phyloP scores from a whole-genome alignment of 1,140 invertebrate species.

The Arctopsyche grandis region DNA sequence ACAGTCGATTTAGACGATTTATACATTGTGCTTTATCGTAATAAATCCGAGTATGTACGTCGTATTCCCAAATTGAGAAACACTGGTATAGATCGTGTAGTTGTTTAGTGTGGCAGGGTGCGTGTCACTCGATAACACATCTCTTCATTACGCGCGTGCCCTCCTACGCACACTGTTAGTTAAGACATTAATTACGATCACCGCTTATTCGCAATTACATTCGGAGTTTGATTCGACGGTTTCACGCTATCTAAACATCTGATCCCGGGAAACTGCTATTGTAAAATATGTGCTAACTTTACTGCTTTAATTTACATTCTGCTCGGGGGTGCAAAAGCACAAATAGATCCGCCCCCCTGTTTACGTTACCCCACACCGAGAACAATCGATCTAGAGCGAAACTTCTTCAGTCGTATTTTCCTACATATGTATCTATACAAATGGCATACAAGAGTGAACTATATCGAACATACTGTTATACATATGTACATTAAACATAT shows the following conservation, averaged over 20 bases:
- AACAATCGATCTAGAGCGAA: neutral
- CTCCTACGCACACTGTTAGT: neutral
- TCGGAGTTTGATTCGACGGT: conserved; percentile 26
- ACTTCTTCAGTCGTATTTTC: no score
- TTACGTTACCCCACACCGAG: neutral
- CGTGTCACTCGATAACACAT: conserved; percentile 13
- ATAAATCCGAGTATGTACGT: no score
- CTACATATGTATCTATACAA: neutral
- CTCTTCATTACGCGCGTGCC: neutral
- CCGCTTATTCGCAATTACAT: conserved; percentile 33
- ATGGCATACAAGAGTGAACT: neutral
- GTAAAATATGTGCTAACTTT: conserved; percentile 39
- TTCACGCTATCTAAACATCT: conserved; percentile 20
- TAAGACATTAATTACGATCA: conserved; percentile 32
- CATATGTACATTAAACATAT: no score
- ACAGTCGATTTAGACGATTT: no score
- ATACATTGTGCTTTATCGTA: no score
- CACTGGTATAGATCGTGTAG: no score
- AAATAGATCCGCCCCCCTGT: neutral
- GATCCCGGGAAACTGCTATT: neutral
- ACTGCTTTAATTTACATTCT: conserved; percentile 39
- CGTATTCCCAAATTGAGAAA: no score
- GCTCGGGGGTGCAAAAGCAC: conserved; percentile 12
- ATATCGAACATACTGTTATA: neutral
- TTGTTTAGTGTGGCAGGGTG: neutral